A percentile compares a stretch with the other conserved stretches of the same genome.
These are phyloP conservation scores for Hydriomena furcata DNA, from an alignment of 2,888 invertebrate genomes.

Conservation along the genomic window DNA sequence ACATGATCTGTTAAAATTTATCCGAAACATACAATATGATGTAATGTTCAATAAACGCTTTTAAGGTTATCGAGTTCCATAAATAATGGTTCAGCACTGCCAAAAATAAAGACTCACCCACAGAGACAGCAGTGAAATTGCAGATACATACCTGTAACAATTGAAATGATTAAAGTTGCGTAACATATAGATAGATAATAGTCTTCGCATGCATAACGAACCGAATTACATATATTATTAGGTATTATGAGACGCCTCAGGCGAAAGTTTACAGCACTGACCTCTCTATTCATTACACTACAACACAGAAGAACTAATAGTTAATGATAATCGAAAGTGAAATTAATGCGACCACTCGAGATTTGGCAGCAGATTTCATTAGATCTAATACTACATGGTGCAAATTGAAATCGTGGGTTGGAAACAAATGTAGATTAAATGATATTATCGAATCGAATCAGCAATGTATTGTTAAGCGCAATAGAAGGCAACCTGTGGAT, in stretches of 20 bases:
- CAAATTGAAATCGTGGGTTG: constrained; percentile 28
- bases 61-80: too few species aligned
- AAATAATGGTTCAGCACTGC: too few species aligned
- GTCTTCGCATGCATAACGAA: constrained; percentile 44
- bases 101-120: too few species aligned
- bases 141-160: constrained; percentile 63
- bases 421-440: constrained; percentile 27
- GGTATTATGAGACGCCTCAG: constrained; percentile 52
- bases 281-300: constrained; percentile 73
- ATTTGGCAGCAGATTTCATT: constrained; percentile 61
- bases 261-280: constrained; percentile 73
- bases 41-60: too few species aligned
- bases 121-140: background rate
- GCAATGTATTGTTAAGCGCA: constrained; percentile 15
- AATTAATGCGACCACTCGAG: constrained; percentile 66
- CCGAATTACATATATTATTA: constrained; percentile 49
- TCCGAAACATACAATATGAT: too few species aligned
- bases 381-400: constrained; percentile 38
- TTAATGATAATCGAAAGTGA: constrained; percentile 69
- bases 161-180: constrained; percentile 41
- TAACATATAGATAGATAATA: constrained; percentile 24
- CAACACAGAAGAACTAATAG: constrained; percentile 23
- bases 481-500: constrained; percentile 11
- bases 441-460: constrained; percentile 28
- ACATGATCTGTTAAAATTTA: too few species aligned